Percentiles rank a stretch among this genome's conserved stretches.
Evolutionary conservation across 2,888 invertebrate species (phyloP).

Genomic region (Agrochola circellaris): DNA sequence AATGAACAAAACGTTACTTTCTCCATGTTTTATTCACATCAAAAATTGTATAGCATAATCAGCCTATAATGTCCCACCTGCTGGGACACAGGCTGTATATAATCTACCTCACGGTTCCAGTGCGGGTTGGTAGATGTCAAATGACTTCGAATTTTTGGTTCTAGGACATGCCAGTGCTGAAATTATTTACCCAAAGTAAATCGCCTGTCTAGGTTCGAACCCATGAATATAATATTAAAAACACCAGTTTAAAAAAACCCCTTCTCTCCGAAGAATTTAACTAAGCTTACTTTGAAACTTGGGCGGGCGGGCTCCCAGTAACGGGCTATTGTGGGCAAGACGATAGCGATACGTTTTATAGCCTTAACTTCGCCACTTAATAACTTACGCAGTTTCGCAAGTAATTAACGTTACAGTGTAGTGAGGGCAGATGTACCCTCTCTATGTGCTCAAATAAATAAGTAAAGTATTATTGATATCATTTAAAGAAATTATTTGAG

Average conservation of each 20-base stretch:
- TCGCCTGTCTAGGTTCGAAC: too few species aligned
- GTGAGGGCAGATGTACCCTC: not conserved
- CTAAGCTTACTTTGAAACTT: constrained; percentile 21
- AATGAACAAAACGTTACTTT: not conserved
- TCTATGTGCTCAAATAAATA: not conserved
- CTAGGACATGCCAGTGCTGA: too few species aligned
- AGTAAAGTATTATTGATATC: not conserved
- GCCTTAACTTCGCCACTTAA: constrained; percentile 56
- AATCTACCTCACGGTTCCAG: too few species aligned
- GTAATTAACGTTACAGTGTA: constrained; percentile 49
- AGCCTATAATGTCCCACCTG: too few species aligned
- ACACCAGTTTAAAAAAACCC: not conserved
- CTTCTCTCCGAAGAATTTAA: not conserved
- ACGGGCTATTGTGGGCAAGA: constrained; percentile 36
- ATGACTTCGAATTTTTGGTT: too few species aligned
- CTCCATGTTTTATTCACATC: not conserved
- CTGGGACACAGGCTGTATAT: too few species aligned
- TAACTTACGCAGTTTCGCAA: constrained; percentile 56
- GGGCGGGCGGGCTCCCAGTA: constrained; percentile 10
- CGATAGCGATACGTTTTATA: constrained; percentile 48
- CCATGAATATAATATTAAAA: too few species aligned
- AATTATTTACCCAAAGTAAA: too few species aligned
- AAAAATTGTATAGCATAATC: too few species aligned
- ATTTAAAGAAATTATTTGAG: not conserved
- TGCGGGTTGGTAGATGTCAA: too few species aligned